Conservation (phyloP, 2,797 vertebrate species). For the Benthosema pterotum region DNA sequence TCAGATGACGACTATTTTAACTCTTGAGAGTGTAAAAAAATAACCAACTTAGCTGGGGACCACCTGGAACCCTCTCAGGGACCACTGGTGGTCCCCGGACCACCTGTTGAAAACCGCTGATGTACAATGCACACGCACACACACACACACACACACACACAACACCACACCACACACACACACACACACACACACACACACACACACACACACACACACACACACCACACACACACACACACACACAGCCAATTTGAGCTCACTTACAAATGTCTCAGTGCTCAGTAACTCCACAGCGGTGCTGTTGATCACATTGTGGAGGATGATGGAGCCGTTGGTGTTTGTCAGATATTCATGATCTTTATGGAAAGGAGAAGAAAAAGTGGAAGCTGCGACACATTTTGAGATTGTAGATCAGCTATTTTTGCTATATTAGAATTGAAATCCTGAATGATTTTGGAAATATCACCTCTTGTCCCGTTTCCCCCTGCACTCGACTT, state of each 20-base stretch:
- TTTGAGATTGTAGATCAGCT: too few relatives aligned
- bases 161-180: not conserved
- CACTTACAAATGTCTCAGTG: slow-evolving; percentile 83
- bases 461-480: too few relatives aligned
- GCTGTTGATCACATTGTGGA: slow-evolving; percentile 74
- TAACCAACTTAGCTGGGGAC: too few relatives aligned
- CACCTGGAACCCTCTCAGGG: too few relatives aligned
- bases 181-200: not conserved
- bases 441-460: too few relatives aligned
- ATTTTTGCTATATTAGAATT: too few relatives aligned
- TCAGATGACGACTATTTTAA: too few relatives aligned
- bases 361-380: slow-evolving; percentile 49
- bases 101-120: too few relatives aligned
- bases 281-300: slow-evolving; percentile 72
- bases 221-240: not conserved
- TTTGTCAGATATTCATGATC: slow-evolving; percentile 89
- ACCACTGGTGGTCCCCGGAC: too few relatives aligned
- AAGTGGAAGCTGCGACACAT: too few relatives aligned
- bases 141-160: not conserved
- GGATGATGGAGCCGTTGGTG: slow-evolving; percentile 75
- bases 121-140: not conserved
- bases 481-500: too few relatives aligned
- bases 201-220: not conserved
- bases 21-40: too few relatives aligned
- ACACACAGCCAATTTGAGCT: not conserved